Evolutionary conservation across 92 coral and sea anemone species (phyloP), one percentile per base, ranked within the genome.

Genomic region (Nematostella vectensis): DNA sequence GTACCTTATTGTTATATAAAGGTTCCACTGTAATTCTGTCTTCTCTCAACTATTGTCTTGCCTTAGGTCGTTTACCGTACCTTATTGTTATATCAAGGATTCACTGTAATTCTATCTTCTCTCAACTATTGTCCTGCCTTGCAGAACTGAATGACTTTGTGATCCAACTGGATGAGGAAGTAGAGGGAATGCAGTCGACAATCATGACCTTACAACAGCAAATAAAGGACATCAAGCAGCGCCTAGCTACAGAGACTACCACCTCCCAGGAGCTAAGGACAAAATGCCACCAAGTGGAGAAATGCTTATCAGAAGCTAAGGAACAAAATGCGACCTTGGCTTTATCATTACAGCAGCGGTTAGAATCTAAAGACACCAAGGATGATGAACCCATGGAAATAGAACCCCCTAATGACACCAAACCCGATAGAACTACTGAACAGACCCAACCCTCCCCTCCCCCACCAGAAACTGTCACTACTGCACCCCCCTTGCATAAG

Each of bases 151-250:
- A 93, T 59, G 99, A 88, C 56, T 93, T 93, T 67, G 99, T 93
- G 21, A 86, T 93, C 58, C 99, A 93, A 48, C 71, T 93, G 45
- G 99, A 93, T 43, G 99, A 93, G 36, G 99, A 93, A 67, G 99
- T 93, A 2, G 99, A 93, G 65, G 99, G 99, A 20, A 93, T 93
- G 99, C 96, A 93, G 75, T 93, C 99, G 19, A 93, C 99, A 30
- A 93, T 93, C 48, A 69, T 93, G 80, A 74, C 99, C 20, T 80
- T 93, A 55, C 96, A 93, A 60, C 94, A 93, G 39, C 99, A 93
- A 67, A 72, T 86, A 29, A 93, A 71, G 74, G 83, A 86, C 37
- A 71, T 78, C 62, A 86, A 86, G 55, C 89, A 70, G 59, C 83
- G 75, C 63, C 72, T 87, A 19, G 26, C 76, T 48, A 74, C 65